phyloP scores from a whole-genome alignment of 2,888 invertebrate genomes.

The Eucriotettix oculatus region DNA sequence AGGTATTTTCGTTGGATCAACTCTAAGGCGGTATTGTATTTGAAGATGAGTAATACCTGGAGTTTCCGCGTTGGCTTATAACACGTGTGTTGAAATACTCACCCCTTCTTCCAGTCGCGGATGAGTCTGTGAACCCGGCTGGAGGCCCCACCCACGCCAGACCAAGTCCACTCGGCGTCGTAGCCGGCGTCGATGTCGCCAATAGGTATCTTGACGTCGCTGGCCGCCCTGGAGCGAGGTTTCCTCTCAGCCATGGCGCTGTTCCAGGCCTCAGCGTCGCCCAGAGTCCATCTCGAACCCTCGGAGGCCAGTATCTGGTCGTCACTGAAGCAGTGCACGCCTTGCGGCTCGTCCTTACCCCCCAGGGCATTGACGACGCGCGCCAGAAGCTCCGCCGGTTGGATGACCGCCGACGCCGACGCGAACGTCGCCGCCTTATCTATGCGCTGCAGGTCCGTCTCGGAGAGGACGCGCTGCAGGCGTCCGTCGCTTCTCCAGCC shows the following conservation, averaged over 20 bases:
- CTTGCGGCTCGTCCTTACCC: neutral
- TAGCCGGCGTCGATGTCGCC: neutral
- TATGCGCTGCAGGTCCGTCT: slow-evolving; percentile 60
- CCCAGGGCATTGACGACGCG: slow-evolving; percentile 47
- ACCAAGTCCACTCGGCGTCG: neutral
- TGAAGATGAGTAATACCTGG: no score
- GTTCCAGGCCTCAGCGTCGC: neutral
- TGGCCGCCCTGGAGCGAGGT: neutral
- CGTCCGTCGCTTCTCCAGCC: neutral
- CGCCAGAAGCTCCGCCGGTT: slow-evolving; percentile 57
- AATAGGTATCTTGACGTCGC: neutral
- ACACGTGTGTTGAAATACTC: no score
- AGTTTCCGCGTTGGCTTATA: no score
- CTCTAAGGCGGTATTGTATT: no score
- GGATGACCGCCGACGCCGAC: slow-evolving; percentile 29
- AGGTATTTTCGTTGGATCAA: no score
- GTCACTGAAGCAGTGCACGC: neutral
- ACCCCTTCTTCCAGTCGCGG: no score
- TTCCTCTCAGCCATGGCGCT: no score
- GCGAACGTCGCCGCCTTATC: slow-evolving; percentile 59
- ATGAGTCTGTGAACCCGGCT: neutral
- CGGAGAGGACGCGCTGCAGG: slow-evolving; percentile 46
- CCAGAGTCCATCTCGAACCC: neutral
- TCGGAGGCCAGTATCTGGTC: neutral
- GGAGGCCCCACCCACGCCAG: neutral